Conservation (phyloP, 2,113 vertebrate species). For the Pterocles orientalis region DNA sequence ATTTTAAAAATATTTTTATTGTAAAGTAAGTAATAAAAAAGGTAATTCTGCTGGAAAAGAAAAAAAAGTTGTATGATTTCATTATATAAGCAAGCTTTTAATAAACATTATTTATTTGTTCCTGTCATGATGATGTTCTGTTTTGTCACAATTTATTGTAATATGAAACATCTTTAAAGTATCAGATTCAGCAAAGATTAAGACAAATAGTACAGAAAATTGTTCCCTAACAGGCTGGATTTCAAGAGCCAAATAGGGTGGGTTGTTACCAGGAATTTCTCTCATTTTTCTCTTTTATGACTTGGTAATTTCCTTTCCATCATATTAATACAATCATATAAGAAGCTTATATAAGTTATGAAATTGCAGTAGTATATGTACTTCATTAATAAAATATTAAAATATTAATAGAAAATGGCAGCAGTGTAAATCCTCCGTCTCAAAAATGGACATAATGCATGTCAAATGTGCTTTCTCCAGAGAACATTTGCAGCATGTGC, state of each 20-base stretch:
- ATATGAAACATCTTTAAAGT: not conserved
- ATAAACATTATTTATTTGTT: not conserved
- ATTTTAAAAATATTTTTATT: not conserved
- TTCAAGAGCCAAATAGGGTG: not conserved
- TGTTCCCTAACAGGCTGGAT: not conserved
- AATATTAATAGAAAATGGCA: not conserved
- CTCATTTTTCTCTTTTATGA: not conserved
- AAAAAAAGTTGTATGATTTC: not conserved
- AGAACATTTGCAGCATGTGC: not conserved
- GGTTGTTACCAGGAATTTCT: not conserved
- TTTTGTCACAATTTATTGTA: not conserved
- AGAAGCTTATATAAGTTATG: not conserved
- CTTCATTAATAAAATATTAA: not conserved
- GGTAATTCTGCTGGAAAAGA: not conserved
- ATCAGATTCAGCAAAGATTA: not conserved
- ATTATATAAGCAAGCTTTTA: not conserved
- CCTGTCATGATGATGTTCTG: not conserved
- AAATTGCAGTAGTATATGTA: not conserved
- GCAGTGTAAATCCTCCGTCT: not conserved
- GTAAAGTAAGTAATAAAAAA: not conserved
- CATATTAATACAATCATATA: not conserved
- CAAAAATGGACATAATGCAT: not conserved
- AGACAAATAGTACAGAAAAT: not conserved
- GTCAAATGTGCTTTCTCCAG: not conserved
- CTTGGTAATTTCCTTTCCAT: not conserved